Evolutionary conservation across 2,888 invertebrate genomes (phyloP).

Genomic region (Holacanthella duospinosa): DNA sequence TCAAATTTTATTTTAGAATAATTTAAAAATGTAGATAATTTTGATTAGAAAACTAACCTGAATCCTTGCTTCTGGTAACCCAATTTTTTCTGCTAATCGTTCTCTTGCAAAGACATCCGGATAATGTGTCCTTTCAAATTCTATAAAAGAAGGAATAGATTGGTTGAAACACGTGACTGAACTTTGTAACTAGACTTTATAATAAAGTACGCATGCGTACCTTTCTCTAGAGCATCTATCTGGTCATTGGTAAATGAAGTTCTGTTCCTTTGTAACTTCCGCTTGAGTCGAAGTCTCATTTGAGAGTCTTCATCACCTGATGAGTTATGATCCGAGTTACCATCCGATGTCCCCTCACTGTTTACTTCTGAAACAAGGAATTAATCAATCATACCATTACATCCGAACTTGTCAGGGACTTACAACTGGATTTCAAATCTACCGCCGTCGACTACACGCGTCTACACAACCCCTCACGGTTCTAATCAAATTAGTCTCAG

Average conservation of each 20-base stretch:
- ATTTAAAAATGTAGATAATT: background rate
- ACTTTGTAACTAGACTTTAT: no score
- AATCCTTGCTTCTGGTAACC: slow-evolving; percentile 97
- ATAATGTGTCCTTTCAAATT: slow-evolving; percentile 94
- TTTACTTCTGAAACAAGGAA: slow-evolving; percentile 38
- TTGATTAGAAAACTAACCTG: slow-evolving; percentile 73
- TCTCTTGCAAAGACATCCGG: slow-evolving; percentile 95
- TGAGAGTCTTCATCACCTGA: slow-evolving; percentile 70
- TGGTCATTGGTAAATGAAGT: slow-evolving; percentile 98
- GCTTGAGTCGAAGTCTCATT: slow-evolving; percentile 80
- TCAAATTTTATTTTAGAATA: background rate
- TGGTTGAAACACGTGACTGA: no score
- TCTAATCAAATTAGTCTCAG: no score
- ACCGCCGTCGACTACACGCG: no score
- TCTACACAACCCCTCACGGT: no score
- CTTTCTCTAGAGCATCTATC: slow-evolving; percentile 97
- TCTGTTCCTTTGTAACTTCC: slow-evolving; percentile 92
- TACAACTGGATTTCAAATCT: no score
- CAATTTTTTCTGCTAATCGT: slow-evolving; percentile 90
- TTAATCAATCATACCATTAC: slow-evolving; percentile 4
- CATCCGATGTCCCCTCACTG: slow-evolving; percentile 69
- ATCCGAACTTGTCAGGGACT: no score
- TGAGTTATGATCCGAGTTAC: slow-evolving; percentile 81
- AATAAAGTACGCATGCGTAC: no score
- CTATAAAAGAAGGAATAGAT: slow-evolving; percentile 48